A percentile compares a stretch with the other conserved stretches of the same genome.
Conservation (phyloP, 2,797 vertebrate species). For the Corythornis leucogaster region DNA sequence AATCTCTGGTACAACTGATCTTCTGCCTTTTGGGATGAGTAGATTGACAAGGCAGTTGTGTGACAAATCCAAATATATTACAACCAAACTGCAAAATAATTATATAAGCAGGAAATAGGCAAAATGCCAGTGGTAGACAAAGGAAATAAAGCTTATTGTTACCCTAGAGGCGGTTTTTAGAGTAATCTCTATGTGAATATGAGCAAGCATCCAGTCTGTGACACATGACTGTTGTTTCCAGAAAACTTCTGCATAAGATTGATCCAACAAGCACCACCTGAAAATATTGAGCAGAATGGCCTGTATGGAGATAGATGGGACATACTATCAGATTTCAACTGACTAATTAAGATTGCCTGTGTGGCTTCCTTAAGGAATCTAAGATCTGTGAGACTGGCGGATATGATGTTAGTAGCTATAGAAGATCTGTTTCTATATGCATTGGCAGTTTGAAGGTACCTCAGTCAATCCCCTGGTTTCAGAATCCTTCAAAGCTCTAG, state of each 20-base stretch:
- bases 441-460: neutral
- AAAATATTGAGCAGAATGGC: neutral
- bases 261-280: neutral
- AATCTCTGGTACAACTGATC: neutral
- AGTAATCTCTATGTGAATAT: neutral
- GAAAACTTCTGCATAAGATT: neutral
- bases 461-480: neutral
- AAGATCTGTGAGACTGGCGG: neutral
- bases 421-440: neutral
- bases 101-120: rapidly evolving
- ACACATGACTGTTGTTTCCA: rapidly evolving
- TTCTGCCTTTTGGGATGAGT: neutral
- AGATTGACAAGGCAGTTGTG: neutral
- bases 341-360: neutral
- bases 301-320: rapidly evolving
- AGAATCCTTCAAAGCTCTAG: neutral
- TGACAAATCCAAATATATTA: rapidly evolving
- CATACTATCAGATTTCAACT: rapidly evolving
- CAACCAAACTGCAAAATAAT: neutral
- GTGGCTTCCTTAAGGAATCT: neutral
- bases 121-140: neutral
- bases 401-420: neutral
- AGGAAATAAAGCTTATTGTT: neutral
- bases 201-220: neutral
- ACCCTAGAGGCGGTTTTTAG: neutral